phyloP scores from a whole-genome alignment of 2,797 vertebrate species.

The Clarias platycephalus region DNA sequence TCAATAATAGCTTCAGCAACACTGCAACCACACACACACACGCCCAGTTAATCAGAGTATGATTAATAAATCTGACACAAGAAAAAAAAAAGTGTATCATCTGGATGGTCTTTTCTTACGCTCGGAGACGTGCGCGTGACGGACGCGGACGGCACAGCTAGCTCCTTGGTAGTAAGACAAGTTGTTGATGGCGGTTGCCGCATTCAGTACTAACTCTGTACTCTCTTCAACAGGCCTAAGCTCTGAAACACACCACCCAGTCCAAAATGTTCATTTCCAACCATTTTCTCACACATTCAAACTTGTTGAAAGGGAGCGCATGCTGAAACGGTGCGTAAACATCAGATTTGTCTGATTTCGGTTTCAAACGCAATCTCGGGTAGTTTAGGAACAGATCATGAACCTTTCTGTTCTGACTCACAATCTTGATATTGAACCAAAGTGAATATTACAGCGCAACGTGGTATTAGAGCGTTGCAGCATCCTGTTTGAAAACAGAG shows the following conservation, averaged over 20 bases:
- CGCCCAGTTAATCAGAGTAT: no score
- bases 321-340: not conserved
- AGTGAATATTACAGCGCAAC: constrained; percentile 18
- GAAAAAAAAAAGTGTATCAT: not conserved
- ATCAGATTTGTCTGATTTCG: not conserved
- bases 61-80: not conserved
- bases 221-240: constrained; percentile 79
- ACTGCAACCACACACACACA: constrained; percentile 67
- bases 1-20: constrained; percentile 84
- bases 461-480: not conserved
- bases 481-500: constrained; percentile 42
- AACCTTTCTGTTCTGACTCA: not conserved
- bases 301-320: not conserved
- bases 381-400: not conserved
- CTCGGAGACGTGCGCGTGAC: constrained; percentile 77
- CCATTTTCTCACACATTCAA: not conserved
- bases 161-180: constrained; percentile 87
- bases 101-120: constrained; percentile 72
- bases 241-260: constrained; percentile 71
- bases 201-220: constrained; percentile 86
- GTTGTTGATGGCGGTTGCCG: constrained; percentile 86
- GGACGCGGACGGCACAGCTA: constrained; percentile 72
- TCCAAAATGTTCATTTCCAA: not conserved
- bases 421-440: constrained; percentile 34
- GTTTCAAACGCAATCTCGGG: not conserved